phyloP scores from a whole-genome alignment of 1,140 invertebrate genomes.

The Apocrypta bakeri region DNA sequence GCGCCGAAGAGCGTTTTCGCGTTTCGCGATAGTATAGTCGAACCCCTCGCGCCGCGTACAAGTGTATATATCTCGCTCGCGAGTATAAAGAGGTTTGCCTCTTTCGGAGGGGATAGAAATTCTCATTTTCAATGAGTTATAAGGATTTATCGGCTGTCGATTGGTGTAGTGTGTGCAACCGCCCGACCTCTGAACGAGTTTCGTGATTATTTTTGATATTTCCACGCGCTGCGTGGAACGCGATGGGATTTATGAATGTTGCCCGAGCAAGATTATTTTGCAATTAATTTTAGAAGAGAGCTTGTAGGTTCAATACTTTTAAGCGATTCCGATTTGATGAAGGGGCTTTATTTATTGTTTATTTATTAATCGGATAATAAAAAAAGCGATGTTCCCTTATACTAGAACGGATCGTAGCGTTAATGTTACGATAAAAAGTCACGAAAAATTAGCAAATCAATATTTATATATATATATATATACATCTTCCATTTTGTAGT shows the following conservation, averaged over 20 bases:
- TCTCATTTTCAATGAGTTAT: constrained; percentile 30
- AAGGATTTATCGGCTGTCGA: background rate
- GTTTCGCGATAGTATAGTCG: constrained; percentile 67
- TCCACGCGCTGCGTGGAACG: background rate
- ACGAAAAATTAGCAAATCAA: background rate
- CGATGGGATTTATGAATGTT: background rate
- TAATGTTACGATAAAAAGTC: background rate
- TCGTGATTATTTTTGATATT: background rate
- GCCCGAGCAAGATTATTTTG: background rate
- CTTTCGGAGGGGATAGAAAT: background rate
- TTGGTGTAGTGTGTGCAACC: background rate
- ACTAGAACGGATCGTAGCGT: too few species aligned
- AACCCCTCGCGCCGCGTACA: background rate
- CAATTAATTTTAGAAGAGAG: background rate
- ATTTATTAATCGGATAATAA: background rate
- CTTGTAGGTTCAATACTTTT: background rate
- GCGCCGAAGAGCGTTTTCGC: constrained; percentile 71
- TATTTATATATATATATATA: background rate
- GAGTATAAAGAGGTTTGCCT: background rate
- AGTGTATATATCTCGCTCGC: background rate
- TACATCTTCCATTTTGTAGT: background rate
- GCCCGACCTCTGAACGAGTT: background rate
- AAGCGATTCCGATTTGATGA: background rate
- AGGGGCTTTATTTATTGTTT: background rate
- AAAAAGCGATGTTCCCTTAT: too few species aligned